Conservation (phyloP, 1,140 invertebrate species). For the Paraescarpia echinospica region DNA sequence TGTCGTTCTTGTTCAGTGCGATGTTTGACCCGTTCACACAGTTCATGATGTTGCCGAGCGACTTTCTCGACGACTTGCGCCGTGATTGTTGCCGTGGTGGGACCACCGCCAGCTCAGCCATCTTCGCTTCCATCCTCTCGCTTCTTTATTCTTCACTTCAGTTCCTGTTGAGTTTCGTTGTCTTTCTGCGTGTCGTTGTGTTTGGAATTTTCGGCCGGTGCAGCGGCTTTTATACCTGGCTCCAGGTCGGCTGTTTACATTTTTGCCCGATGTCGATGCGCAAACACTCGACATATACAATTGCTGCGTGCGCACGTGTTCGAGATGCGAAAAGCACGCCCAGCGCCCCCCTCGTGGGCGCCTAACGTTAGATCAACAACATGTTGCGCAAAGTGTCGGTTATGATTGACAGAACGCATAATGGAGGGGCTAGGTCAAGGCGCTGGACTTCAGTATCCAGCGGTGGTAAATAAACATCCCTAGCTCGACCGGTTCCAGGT, state of each 20-base stretch:
- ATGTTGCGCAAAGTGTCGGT: background rate
- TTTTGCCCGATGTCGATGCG: background rate
- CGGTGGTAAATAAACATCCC: background rate
- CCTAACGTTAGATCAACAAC: background rate
- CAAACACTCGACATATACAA: background rate
- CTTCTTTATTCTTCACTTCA: background rate
- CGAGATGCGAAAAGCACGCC: background rate
- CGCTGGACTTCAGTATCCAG: background rate
- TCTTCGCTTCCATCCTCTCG: background rate
- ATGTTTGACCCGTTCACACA: background rate
- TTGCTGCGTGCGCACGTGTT: background rate
- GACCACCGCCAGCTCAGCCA: background rate
- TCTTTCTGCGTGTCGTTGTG: background rate
- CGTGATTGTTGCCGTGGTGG: background rate
- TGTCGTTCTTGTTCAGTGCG: background rate
- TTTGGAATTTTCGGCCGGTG: background rate
- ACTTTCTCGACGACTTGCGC: background rate
- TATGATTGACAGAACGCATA: slow-evolving; percentile 1
- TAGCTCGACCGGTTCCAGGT: background rate
- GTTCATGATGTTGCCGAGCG: background rate
- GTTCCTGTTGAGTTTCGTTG: background rate
- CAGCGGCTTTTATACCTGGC: background rate
- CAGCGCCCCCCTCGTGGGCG: no score
- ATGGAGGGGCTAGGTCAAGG: background rate
- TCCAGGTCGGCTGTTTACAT: background rate